Conservation (phyloP, 2,797 vertebrate genomes). For the Liparis tanakae region DNA sequence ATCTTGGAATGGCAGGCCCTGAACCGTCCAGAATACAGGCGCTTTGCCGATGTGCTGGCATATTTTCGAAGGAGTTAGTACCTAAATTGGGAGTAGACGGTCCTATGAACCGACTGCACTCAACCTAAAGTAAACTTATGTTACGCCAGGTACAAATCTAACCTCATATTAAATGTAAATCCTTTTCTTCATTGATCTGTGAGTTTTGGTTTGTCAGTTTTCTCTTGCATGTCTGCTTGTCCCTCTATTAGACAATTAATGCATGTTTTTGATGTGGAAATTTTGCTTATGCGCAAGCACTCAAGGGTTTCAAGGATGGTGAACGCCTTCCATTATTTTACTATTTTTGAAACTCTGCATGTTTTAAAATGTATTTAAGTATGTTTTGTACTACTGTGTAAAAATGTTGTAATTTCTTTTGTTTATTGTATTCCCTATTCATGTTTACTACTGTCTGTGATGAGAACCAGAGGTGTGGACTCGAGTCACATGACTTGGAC, state of each 20-base stretch:
- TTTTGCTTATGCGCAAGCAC: not conserved
- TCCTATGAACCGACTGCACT: not conserved
- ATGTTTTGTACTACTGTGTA: not conserved
- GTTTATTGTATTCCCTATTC: not conserved
- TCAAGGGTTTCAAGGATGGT: not conserved
- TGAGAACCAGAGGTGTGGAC: too few relatives aligned
- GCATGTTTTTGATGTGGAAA: conserved; percentile 19
- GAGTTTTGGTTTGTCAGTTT: not conserved
- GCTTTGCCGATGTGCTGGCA: conserved; percentile 78
- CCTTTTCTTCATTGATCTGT: not conserved
- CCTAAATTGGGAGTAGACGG: not conserved
- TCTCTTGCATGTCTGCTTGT: conserved; percentile 1
- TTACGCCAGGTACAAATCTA: not conserved
- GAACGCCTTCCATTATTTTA: not conserved
- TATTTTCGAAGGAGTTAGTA: conserved; percentile 61
- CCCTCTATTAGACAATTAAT: not conserved
- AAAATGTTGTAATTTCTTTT: not conserved
- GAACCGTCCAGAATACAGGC: conserved; percentile 36
- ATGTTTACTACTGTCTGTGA: not conserved
- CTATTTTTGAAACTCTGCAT: conserved; percentile 7
- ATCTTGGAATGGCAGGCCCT: conserved; percentile 75
- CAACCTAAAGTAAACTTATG: not conserved
- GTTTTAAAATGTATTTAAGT: conserved; percentile 21
- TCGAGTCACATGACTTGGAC: too few relatives aligned
- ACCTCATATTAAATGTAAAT: not conserved